Evolutionary conservation across 92 coral and sea anemone species (phyloP), one percentile per base, ranked within the genome.

Genomic region (Epizoanthus fatuus): DNA sequence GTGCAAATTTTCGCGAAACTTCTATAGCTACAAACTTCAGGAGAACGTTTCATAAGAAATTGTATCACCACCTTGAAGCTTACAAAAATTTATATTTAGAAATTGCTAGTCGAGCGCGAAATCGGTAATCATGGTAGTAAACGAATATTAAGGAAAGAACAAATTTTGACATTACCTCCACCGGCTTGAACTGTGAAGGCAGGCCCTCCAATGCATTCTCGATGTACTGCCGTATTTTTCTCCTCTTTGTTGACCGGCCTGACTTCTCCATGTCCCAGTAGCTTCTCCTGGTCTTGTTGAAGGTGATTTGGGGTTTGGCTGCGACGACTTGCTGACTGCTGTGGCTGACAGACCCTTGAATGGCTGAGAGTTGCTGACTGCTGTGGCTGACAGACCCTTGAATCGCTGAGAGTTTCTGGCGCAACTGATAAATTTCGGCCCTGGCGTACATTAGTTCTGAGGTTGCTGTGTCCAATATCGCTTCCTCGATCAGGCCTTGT

Each of bases 381-480:
- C 65, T 12, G 65, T 60, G 65, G 32, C 22, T 32, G 25, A 60
- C 22, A 3, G 65, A 60, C 29, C 65, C 65, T 12, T 60, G 65
- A 7, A 60, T 7, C 11, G 22, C 2, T 19, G 17, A 9, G n/a
- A 60, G 65, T 32, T 60, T 7, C 5, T 60, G 10, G 29, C 35
- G 65, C 65, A 60, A 19, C 65, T 60, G 65, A 5, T n/a, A 60
- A 3, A 60, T 17, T 60, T 60, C 65, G 65, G 65, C 65, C 29
- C 65, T 7, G 4, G 65, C 65, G 17, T 60, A 4, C 65, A n/a
- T 22, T 16, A 60, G 35, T 5, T 60, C 65, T 9, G 37, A 15
- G 0, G 65, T 60, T 32, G 11, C 22, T 9, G 37, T 32, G 0
- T 60, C 22, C 3, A 19, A 0, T 14, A 60, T 19, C 0, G 65